Evolutionary conservation across 2,113 vertebrate genomes (phyloP).

Genomic region (Sitta europaea): DNA sequence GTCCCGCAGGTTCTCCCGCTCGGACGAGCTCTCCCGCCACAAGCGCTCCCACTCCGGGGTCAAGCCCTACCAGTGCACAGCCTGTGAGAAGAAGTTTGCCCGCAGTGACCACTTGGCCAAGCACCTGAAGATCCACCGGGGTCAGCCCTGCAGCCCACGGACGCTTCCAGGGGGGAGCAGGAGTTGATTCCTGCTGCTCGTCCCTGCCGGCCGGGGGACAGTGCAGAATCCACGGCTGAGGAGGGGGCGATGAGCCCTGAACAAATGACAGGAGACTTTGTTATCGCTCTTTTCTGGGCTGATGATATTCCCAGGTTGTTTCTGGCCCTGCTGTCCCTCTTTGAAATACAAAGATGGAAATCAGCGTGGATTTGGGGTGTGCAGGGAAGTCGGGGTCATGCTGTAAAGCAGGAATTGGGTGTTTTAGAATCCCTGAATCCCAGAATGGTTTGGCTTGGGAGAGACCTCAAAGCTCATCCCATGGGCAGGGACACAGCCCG

Average conservation of each 20-base stretch:
- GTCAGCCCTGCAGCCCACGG: slow-evolving; percentile 70
- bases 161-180: slow-evolving; percentile 49
- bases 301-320: not conserved
- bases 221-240: fast-evolving
- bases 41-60: slow-evolving; percentile 86
- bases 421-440: too few species aligned
- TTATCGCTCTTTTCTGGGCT: not conserved
- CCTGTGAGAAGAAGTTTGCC: slow-evolving; percentile 86
- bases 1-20: slow-evolving; percentile 81
- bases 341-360: not conserved
- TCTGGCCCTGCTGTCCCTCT: not conserved
- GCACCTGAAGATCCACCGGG: slow-evolving; percentile 84
- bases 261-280: fast-evolving
- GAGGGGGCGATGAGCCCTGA: not conserved
- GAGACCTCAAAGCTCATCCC: not conserved
- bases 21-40: slow-evolving; percentile 86
- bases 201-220: not conserved
- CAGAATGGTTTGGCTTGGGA: not conserved
- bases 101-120: slow-evolving; percentile 87
- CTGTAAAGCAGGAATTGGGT: fast-evolving
- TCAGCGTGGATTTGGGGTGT: not conserved
- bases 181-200: slow-evolving; percentile 37
- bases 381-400: not conserved
- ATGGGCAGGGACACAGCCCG: not conserved
- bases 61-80: slow-evolving; percentile 81